Conservation (phyloP, 1,140 invertebrate species). For the Carcinoscorpius rotundicauda region DNA sequence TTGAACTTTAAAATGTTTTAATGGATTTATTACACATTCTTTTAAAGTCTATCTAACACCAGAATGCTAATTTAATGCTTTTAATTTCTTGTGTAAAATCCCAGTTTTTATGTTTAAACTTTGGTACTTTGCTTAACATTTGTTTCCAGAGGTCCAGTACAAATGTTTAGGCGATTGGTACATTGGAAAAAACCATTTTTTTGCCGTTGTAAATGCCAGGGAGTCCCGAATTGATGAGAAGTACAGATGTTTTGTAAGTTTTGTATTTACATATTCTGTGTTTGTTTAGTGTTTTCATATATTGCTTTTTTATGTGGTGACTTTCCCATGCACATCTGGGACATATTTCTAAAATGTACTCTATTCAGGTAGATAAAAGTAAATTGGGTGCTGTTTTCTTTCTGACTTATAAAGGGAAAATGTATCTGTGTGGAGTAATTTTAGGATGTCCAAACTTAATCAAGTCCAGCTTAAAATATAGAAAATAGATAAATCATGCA, state of each 20-base stretch:
- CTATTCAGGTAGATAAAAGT: background rate
- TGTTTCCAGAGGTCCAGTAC: slow-evolving; percentile 62
- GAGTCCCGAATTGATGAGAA: slow-evolving; percentile 88
- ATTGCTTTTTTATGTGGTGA: background rate
- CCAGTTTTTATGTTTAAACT: background rate
- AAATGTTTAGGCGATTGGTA: slow-evolving; percentile 92
- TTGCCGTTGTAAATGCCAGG: slow-evolving; percentile 86
- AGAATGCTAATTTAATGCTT: no score
- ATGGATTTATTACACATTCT: no score
- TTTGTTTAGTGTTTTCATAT: background rate
- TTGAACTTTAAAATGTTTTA: no score
- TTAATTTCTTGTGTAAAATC: no score
- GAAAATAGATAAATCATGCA: no score
- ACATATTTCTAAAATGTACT: background rate
- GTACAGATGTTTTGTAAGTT: slow-evolving; percentile 63
- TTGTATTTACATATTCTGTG: slow-evolving; percentile 2
- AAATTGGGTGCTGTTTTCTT: no score
- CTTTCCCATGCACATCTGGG: background rate
- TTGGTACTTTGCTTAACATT: slow-evolving; percentile 16
- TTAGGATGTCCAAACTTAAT: no score
- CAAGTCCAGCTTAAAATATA: no score
- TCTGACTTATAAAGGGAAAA: no score
- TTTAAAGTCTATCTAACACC: no score
- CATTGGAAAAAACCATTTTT: slow-evolving; percentile 87
- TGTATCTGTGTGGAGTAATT: no score